Evolutionary conservation across 1,140 invertebrate species (phyloP), one percentile per base, ranked within the genome.

Genomic region (Hydropsyche tenuis): DNA sequence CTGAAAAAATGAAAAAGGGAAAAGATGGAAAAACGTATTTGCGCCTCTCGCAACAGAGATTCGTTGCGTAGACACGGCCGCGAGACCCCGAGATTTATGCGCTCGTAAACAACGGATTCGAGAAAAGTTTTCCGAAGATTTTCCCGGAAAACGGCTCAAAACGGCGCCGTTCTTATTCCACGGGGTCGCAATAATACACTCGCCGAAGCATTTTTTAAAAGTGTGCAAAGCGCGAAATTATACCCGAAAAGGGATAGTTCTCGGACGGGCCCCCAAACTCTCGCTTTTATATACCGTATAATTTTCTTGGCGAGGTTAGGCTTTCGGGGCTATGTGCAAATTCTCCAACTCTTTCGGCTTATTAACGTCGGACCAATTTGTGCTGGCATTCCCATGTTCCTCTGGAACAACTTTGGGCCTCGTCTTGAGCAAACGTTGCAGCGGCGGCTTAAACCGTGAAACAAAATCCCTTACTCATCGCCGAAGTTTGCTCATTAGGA

Each of bases 401-500:
- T 65, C 22, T 45, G 27, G 63, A 18, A 65, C 18, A 43, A 63
- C 60, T 63, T 63, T 11, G 2, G 22, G 6, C 22, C 53, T 20
- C 53, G 53, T 25, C 23, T 27, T 25, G 27, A 14, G 27, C 9
- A 27, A 63, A 63, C 11, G 20, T 43, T 12, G 63, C 30, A 14
- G 23, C 30, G 66, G 23, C 42, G 66, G 45, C 53, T 69, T 53
- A 30, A 27, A 69, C 51, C 45, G 46, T 56, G 68, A 73, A 73
- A 73, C 72, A 65, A 66, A 73, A 73, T 73, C 63, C 62, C 72
- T 66, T 63, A 73, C 62, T 73, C 72, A 73, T 73, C 72, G 37
- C 20, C 60, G 60, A 73, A 73, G 72, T 73, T 73, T 65, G 42
- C 62, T 73, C 63, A 73, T 73, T 73, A 73, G 60, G 62, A 63